Base-by-base conservation (phyloP, 2,888 invertebrate species). In the Anticlea derivata region DNA sequence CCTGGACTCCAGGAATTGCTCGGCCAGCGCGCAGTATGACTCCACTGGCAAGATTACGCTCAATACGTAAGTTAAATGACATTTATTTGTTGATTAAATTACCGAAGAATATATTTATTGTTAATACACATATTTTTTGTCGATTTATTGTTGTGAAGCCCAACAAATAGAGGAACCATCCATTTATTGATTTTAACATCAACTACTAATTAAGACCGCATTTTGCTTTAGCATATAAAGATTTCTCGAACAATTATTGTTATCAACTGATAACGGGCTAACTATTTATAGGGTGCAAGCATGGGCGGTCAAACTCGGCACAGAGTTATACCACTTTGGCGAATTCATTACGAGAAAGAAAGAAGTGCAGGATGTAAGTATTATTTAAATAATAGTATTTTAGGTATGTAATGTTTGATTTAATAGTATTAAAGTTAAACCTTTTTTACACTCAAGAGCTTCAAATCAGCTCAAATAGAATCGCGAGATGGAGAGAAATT, bases 221-320 rank as follows among this genome's bases (percentile, higher is more conserved):
- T n/a, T n/a, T n/a, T n/a, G n/a, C n/a, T 17, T 3, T 17, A 4
- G 17, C 4, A 4, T 4, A 11, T 5, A 26, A 26, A 27, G 12
- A 24, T 12, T 37, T 37, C 3, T 30, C 10, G 23, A 11, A 22
- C 1, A 1, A 17, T 7, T 39, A 31, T 7, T 23, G 23, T 20
- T 37, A 26, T 27, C 11, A 46, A 31, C 23, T 27, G n/a, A 26
- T 40, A 30, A 20, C 54, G 20, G 44, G 45, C 38, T 11, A 31
- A 24, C 23, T 52, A 22, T 52, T 67, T 67, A 37, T 72, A 96
- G 96, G 66, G 96, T 95, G 45, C 94, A 94, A 82, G 93, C 93
- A 75, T 96, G 96, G 96, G 96, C 96, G 20, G 93, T 95, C 78
- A 95, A 95, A 83, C 91, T 96, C 60, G 95, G 96, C 40, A 94